Percentiles rank a stretch among this genome's conserved stretches.
These are phyloP conservation scores for Mesitornis unicolor DNA, from an alignment of 2,113 vertebrate genomes.

Conservation along the genomic window DNA sequence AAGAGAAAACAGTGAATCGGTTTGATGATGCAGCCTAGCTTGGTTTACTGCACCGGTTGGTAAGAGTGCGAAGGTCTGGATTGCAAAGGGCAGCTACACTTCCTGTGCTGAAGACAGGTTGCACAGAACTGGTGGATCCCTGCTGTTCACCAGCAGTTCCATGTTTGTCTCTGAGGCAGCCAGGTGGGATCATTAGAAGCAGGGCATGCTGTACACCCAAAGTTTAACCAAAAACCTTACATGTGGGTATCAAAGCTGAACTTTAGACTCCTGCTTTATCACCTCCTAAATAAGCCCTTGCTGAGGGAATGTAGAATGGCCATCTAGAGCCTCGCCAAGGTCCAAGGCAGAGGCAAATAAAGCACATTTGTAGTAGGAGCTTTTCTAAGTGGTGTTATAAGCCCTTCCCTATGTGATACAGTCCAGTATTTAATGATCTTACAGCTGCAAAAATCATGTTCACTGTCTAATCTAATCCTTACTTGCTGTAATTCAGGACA, in stretches of 20 bases:
- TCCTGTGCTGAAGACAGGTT: rapidly evolving
- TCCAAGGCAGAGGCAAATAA: not conserved
- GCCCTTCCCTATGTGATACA: not conserved
- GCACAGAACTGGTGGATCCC: not conserved
- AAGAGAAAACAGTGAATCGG: not conserved
- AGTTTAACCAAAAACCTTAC: not conserved
- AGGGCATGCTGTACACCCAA: not conserved
- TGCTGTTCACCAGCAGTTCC: not conserved
- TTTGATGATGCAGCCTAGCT: not conserved
- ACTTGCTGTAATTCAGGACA: not conserved
- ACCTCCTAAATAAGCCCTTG: not conserved
- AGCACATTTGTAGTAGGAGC: not conserved
- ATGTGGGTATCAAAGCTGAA: not conserved
- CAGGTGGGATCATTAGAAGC: not conserved
- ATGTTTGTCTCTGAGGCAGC: not conserved
- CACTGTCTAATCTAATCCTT: not conserved
- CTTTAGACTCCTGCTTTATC: not conserved
- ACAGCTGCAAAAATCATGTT: not conserved
- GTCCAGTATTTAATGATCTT: not conserved
- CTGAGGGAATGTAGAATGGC: not conserved
- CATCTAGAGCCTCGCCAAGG: not conserved
- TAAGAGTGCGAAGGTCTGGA: not conserved
- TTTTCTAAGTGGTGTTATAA: not conserved
- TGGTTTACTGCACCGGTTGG: not conserved
- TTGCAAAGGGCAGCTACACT: not conserved